phyloP scores from a whole-genome alignment of 1,140 invertebrate species.

The Sminthurides bifidus region DNA sequence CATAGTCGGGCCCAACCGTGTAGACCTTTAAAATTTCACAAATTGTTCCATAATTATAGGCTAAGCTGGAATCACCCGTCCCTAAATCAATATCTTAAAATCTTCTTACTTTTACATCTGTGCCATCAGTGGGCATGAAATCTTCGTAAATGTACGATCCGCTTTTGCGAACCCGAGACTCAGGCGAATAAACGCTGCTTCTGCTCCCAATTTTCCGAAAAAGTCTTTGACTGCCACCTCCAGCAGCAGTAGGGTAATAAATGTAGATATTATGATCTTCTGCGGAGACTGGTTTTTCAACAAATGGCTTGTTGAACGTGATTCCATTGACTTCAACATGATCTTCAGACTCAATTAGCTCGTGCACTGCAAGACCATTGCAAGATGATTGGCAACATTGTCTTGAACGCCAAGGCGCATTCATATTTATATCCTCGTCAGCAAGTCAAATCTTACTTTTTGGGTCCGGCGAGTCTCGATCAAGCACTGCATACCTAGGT shows the following conservation, averaged over 20 bases:
- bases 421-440: slow-evolving; percentile 19
- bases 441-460: slow-evolving; percentile 50
- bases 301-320: slow-evolving; percentile 97
- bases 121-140: slow-evolving; percentile 99
- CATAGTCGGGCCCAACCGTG: slow-evolving; percentile 94
- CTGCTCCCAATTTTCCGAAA: slow-evolving; percentile 98
- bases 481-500: slow-evolving; percentile 91
- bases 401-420: too few species aligned
- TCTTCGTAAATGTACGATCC: slow-evolving; percentile 97
- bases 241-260: slow-evolving; percentile 98
- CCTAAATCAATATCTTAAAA: too few species aligned
- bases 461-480: slow-evolving; percentile 81
- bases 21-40: slow-evolving; percentile 40
- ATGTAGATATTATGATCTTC: slow-evolving; percentile 99
- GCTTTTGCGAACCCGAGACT: slow-evolving; percentile 87
- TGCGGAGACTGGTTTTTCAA: slow-evolving; percentile 95
- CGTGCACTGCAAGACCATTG: slow-evolving; percentile 65
- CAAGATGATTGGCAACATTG: too few species aligned
- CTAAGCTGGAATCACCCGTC: too few species aligned
- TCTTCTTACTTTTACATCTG: slow-evolving; percentile 71
- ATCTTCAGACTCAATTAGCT: slow-evolving; percentile 92
- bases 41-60: background rate
- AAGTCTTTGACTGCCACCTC: slow-evolving; percentile 86
- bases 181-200: slow-evolving; percentile 94
- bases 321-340: slow-evolving; percentile 96